Conservation (phyloP, 2,113 vertebrate genomes). For the Excalfactoria chinensis region DNA sequence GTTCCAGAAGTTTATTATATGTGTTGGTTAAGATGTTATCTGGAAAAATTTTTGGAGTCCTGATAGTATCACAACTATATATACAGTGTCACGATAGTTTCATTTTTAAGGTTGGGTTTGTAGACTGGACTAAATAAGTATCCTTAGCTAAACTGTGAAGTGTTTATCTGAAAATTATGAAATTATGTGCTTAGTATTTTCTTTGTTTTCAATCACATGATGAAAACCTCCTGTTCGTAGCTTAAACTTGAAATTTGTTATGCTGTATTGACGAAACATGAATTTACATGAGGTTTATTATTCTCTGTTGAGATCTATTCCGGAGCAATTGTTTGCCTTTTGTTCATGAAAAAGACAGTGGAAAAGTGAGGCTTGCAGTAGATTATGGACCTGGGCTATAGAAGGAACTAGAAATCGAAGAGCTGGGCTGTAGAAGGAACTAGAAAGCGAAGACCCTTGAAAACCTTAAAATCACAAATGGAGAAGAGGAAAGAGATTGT, state of each 20-base stretch:
- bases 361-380: not conserved
- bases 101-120: not conserved
- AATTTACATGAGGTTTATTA: not conserved
- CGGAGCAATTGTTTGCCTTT: not conserved
- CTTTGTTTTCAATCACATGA: not conserved
- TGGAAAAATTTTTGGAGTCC: not conserved
- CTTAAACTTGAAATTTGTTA: not conserved
- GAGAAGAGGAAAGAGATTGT: not conserved
- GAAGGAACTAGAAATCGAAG: not conserved
- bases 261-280: not conserved
- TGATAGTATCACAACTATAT: not conserved
- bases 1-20: conserved; percentile 18
- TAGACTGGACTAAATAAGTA: not conserved
- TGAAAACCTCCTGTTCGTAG: not conserved
- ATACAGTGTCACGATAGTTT: not conserved
- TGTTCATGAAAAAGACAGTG: not conserved
- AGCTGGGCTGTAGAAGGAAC: not conserved
- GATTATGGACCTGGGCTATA: not conserved
- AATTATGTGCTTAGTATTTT: not conserved
- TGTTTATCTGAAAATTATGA: not conserved
- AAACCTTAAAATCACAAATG: not conserved
- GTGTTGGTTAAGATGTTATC: not conserved
- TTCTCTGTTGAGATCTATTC: not conserved
- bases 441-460: not conserved
- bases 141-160: not conserved